A percentile compares a stretch with the other conserved stretches of the same genome.
phyloP scores from a whole-genome alignment of 1,140 invertebrate genomes.

The Thereuonema tuberculata region DNA sequence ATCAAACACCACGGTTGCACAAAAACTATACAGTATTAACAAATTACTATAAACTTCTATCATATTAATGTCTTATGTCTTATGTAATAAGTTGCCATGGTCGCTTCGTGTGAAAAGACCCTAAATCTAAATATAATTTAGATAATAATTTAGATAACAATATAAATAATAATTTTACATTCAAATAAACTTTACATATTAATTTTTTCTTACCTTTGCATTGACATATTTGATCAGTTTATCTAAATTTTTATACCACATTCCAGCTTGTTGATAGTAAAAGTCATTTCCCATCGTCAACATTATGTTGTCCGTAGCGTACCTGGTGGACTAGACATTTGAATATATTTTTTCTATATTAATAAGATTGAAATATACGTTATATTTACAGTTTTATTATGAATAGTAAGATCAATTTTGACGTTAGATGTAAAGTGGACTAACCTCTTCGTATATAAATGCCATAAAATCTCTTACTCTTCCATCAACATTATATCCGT shows the following conservation, averaged over 20 bases:
- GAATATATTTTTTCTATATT: background rate
- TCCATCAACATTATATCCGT: too few species aligned
- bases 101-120: too few species aligned
- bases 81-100: background rate
- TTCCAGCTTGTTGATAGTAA: constrained; percentile 66
- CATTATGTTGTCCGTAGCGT: constrained; percentile 53
- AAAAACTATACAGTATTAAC: too few species aligned
- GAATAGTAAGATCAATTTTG: constrained; percentile 30
- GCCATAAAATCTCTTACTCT: constrained; percentile 39
- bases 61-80: too few species aligned
- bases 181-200: background rate
- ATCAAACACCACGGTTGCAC: too few species aligned
- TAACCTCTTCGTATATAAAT: constrained; percentile 38
- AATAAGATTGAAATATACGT: background rate
- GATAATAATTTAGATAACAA: background rate
- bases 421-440: constrained; percentile 30
- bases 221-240: constrained; percentile 56
- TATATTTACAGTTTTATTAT: constrained; percentile 24
- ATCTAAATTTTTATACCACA: constrained; percentile 77
- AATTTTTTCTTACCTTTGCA: constrained; percentile 35
- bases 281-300: constrained; percentile 93
- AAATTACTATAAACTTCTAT: too few species aligned
- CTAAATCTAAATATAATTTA: background rate
- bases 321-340: constrained; percentile 18
- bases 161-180: background rate